These are phyloP conservation scores for Babylonia areolata DNA, from an alignment of 1,140 invertebrate species.

Conservation along the genomic window DNA sequence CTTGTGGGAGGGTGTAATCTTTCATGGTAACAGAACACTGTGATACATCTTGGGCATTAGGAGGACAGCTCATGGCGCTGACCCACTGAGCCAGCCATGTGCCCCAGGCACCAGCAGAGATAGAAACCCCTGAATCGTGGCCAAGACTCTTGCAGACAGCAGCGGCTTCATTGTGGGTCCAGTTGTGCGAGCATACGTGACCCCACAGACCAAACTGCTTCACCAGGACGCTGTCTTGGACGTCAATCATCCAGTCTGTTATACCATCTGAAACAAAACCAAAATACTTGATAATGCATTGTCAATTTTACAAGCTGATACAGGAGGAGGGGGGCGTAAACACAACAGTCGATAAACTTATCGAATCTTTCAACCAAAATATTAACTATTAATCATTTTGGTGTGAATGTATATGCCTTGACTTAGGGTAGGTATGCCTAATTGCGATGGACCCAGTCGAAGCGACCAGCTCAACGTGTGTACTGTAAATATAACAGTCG, in stretches of 20 bases:
- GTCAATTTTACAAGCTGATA: neutral
- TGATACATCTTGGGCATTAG: neutral
- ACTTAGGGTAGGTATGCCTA: too few species aligned
- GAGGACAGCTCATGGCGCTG: neutral
- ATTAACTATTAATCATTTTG: too few species aligned
- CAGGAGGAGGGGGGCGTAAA: too few species aligned
- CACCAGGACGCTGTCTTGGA: neutral
- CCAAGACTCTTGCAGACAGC: slow-evolving; percentile 1
- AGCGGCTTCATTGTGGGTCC: neutral
- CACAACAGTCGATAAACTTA: too few species aligned
- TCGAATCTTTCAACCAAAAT: too few species aligned
- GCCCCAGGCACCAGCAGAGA: neutral
- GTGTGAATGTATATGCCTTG: too few species aligned
- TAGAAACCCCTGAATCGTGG: neutral
- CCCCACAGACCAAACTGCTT: slow-evolving; percentile 22
- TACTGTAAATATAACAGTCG: too few species aligned
- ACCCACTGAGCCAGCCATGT: neutral
- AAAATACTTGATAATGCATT: neutral
- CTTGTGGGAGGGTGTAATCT: neutral
- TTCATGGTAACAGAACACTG: neutral
- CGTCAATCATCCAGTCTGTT: neutral
- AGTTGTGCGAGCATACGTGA: neutral
- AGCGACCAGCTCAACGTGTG: too few species aligned
- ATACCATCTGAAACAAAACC: neutral
- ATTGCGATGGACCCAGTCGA: too few species aligned